phyloP scores from a whole-genome alignment of 92 coral and sea anemone genomes.

The Porites divaricata region DNA sequence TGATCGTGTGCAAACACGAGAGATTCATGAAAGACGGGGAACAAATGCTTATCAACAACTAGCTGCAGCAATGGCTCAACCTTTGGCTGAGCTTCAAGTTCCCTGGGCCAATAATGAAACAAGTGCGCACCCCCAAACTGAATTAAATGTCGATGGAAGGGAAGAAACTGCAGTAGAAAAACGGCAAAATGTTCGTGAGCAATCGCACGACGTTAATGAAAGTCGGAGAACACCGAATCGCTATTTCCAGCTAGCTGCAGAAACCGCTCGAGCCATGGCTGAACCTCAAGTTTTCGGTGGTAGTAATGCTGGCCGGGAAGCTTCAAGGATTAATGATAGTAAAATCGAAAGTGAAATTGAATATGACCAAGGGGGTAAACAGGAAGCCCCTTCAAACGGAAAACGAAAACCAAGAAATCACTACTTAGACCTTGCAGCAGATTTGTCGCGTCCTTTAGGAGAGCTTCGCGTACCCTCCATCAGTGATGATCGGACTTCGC shows the following conservation, averaged over 20 bases:
- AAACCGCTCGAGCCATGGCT: slow-evolving; percentile 15
- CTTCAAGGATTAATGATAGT: neutral
- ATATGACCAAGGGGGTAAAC: neutral
- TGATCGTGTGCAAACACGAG: neutral
- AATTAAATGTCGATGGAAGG: neutral
- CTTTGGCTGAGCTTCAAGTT: slow-evolving; percentile 12
- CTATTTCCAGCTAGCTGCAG: slow-evolving; percentile 6
- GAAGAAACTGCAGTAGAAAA: neutral
- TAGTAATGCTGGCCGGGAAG: neutral
- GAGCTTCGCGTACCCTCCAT: neutral
- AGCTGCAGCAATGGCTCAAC: neutral
- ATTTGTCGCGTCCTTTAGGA: neutral
- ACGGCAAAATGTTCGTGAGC: neutral
- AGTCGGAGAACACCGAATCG: neutral
- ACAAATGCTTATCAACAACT: neutral
- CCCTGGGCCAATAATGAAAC: neutral
- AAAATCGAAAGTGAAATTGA: slow-evolving; percentile 1
- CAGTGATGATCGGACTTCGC: neutral
- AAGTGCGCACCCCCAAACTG: neutral
- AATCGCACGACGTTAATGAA: neutral
- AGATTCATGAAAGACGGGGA: neutral
- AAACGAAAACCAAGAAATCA: neutral
- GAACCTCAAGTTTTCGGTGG: neutral
- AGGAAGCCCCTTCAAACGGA: neutral
- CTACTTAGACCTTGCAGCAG: neutral